Evolutionary conservation across 2,888 invertebrate genomes (phyloP), one percentile per base, ranked within the genome.

Genomic region (Cephalotes varians): DNA sequence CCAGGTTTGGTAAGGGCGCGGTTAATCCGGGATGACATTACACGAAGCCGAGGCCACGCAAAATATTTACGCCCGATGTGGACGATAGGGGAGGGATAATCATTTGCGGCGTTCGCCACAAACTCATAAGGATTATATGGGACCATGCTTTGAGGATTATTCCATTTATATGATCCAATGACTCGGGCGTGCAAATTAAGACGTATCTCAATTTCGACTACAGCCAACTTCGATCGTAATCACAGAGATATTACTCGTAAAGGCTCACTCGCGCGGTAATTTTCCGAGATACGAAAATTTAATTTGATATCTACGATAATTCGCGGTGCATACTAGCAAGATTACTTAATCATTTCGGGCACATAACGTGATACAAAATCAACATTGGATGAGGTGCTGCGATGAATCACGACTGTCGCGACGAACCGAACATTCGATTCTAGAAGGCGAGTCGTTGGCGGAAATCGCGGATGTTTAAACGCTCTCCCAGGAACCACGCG

Each of bases 91-190:
- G 10, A 12, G 37, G 31, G 49, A 64, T n/a, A 71, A 80, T 83
- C 69, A 58, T 73, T 49, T 49, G 64, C 62, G 64, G 62, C 77
- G 83, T 81, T 85, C 76, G 83, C 72, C 58, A 28, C 65, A 34
- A 54, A 67, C 40, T 82, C 86, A 79, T 79, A 67, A 80, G 72
- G 88, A 86, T 88, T 74, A 81, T 69, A 85, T 73, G 65, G 49
- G 37, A 31, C 76, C 58, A 21, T 73, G 51, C 73, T 86, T 51
- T 67, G 69, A 82, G 80, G 86, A 85, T 88, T 85, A 86, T 83
- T 81, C 76, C 81, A 83, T 82, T 86, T 80, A 81, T 77, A 82
- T 80, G 81, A 87, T 82, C 65, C 83, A 72, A 28, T 83, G 56
- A 47, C 56, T 82, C 54, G 65, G 47, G 44, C 62, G 37, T 56